Base-by-base conservation (phyloP, 2,113 vertebrate species). In the Malurus elegans region DNA sequence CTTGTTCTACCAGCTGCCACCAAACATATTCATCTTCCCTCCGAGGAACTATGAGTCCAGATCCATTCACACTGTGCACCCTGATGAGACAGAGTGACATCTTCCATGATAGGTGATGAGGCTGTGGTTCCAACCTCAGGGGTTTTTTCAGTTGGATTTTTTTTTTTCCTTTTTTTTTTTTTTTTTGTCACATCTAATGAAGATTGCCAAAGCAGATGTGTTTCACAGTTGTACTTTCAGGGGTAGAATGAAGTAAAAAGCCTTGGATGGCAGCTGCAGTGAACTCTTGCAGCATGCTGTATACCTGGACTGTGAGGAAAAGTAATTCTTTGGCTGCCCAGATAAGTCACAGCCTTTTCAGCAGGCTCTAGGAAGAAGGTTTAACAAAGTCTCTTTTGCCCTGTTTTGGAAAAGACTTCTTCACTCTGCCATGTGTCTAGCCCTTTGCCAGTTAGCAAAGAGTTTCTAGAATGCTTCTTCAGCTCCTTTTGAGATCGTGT, bases 1-100 rank as follows among this genome's bases (percentile, higher is more conserved):
- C 83, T 90, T 90, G 25, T 86, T 90, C 72, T 83, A 90, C 92
- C 94, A 96, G 90, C 96, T 97, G 96, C 93, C 61, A 74, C 79
- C 82, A 88, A 88, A 47, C 13, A 1, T 92, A 86, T 81, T 94
- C 83, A 31, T 95, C 86, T 93, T 93, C 53, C 76, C 82, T 96
- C 88, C 2, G 2, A 96, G 94, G 79, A 88, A 21, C 79, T 70
- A 4, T 47, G 57, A 84, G 90, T 92, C 93, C 79, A 61, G 53
- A 95, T 88, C 79, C 48, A 80, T 94, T 95, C 18, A 2, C 51
- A 67, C 64, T 80, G 28, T 66, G 73, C 67, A 79, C 67, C 57
- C 75, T 94, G 93, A 86, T 96, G 90, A 94, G 90, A 48, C 85
- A 92, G 82, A 88, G 32, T 96, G 95, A 94, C 79, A 96, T 86